Evolutionary conservation across 2,113 vertebrate genomes (phyloP), one percentile per base, ranked within the genome.

Genomic region (Ivindomyrus marchei): DNA sequence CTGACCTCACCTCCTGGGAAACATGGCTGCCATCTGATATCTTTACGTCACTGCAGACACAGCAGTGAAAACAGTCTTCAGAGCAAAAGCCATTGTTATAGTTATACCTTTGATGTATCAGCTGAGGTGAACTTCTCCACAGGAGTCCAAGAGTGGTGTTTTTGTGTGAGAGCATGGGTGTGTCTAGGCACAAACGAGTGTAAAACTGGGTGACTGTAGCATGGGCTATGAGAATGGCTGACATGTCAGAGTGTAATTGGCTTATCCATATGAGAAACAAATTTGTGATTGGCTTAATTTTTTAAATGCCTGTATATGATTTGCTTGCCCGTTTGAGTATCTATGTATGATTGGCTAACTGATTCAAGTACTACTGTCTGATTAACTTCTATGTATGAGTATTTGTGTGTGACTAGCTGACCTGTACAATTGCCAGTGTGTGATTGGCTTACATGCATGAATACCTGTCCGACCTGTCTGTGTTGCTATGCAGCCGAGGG

Each of bases 401-500:
- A 52, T 7, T 39, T 42, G 77, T 49, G 62, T 45, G 62, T 74
- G 62, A 74, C 31, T 50, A 50, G 49, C 49, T 50, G 49, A 52
- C 13, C 50, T 52, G 13, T 52, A 52, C 50, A 52, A 52, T 52
- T 52, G 50, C 50, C 0, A 3, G 0, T 52, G 46, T 47, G 46
- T 50, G 70, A 24, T n/a, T 80, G 19, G 92, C 62, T 11, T 24
- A 99, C 98, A 98, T 96, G 92, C 97, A 94, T 0, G 92, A 93
- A 93, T 96, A 96, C 93, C 95, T 94, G 74, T 99, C 98, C 0
- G 91, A 93, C 91, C 97, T 97, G 92, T 99, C 98, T 0, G 98
- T 94, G 0, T 97, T 96, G 0, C 97, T 98, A 94, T 98, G 97
- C 92, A 98, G 95, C 19, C 98, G 97, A 7, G 97, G 97, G 84